A percentile compares a stretch with the other conserved stretches of the same genome.
phyloP scores from a whole-genome alignment of 2,888 invertebrate genomes.

The Conus canariensis region DNA sequence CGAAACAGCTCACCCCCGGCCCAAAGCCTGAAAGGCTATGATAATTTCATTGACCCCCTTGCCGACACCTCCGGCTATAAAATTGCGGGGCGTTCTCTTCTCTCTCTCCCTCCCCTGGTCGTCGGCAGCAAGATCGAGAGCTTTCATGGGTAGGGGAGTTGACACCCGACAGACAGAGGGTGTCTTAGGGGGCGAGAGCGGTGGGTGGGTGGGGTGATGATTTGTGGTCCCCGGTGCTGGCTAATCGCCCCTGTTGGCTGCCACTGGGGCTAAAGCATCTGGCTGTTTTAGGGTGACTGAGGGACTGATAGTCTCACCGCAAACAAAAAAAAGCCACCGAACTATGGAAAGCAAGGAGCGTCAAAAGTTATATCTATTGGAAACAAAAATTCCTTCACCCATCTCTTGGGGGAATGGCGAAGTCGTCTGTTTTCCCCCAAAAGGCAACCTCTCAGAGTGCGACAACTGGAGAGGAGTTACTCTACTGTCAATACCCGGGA shows the following conservation, averaged over 20 bases:
- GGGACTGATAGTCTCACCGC: too few relatives aligned
- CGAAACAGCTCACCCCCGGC: background rate
- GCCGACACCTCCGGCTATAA: conserved; percentile 30
- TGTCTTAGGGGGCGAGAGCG: too few relatives aligned
- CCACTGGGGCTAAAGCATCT: conserved; percentile 15
- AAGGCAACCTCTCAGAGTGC: too few relatives aligned
- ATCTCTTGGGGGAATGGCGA: too few relatives aligned
- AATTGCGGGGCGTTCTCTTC: conserved; percentile 38
- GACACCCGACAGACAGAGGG: conserved; percentile 6
- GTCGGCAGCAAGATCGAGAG: conserved; percentile 3
- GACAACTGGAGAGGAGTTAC: too few relatives aligned
- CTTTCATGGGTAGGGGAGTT: background rate
- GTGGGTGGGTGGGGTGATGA: too few relatives aligned
- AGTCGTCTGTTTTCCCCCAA: too few relatives aligned
- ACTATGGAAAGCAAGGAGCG: background rate
- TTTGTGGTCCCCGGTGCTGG: background rate
- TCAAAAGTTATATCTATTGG: background rate
- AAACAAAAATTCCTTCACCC: too few relatives aligned
- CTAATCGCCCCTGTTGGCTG: conserved; percentile 19
- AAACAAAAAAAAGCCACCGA: too few relatives aligned
- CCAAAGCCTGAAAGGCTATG: conserved; percentile 43
- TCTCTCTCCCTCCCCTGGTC: too few relatives aligned
- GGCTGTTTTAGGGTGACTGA: background rate
- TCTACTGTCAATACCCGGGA: too few relatives aligned
- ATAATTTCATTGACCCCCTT: conserved; percentile 47